These are phyloP conservation scores for Lepidocolaptes lacrymiger DNA, from an alignment of 2,797 vertebrate genomes.

Conservation along the genomic window DNA sequence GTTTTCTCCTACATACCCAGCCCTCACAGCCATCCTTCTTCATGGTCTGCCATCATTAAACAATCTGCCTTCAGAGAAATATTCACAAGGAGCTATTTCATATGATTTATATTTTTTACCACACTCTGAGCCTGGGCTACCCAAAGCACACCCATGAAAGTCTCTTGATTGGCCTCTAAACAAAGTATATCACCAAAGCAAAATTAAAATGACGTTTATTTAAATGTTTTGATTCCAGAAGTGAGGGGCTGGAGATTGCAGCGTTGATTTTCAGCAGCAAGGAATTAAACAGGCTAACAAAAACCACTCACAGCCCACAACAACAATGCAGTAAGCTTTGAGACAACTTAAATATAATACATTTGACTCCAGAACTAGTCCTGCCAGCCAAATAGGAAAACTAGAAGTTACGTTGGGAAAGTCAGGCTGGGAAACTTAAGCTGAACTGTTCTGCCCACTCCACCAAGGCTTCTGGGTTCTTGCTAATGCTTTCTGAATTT, in stretches of 20 bases:
- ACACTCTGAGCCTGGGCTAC: background rate
- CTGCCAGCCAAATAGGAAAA: background rate
- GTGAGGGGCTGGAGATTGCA: background rate
- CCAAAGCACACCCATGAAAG: background rate
- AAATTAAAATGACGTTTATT: background rate
- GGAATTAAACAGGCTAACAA: background rate
- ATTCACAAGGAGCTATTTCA: background rate
- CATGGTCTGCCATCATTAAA: background rate
- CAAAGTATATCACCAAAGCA: background rate
- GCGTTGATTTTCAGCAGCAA: background rate
- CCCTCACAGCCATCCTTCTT: background rate
- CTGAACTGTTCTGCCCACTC: background rate
- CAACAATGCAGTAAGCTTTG: background rate
- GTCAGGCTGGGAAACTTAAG: background rate
- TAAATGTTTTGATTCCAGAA: background rate
- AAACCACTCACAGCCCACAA: rapidly evolving
- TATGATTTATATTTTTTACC: background rate
- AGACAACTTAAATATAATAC: background rate
- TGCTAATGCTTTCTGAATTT: background rate
- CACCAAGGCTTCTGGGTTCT: background rate
- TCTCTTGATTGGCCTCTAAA: background rate
- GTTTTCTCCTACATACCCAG: background rate
- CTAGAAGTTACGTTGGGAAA: background rate
- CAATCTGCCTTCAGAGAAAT: background rate
- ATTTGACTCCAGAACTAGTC: background rate